Evolutionary conservation across 2,888 invertebrate species (phyloP), one percentile per base, ranked within the genome.

Genomic region (Polymixis flavicincta): DNA sequence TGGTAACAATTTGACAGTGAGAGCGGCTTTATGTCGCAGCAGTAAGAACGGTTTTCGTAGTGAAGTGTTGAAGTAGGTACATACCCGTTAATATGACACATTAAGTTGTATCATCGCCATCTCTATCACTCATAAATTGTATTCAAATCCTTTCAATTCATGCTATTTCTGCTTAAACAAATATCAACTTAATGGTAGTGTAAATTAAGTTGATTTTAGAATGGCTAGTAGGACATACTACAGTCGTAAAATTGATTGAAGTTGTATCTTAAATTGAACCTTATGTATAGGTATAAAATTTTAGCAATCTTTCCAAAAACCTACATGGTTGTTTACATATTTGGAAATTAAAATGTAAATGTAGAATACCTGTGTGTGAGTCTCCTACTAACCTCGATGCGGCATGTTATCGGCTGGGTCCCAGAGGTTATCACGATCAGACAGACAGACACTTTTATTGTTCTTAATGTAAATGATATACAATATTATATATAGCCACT

Each of bases 381-480:
- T 64, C 45, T 64, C 8, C 28, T 48, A 48, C n/a, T 48, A 37
- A 13, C 4, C 5, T 48, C 13, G 28, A 22, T 42, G 13, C 54
- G n/a, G 17, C 14, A 17, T 19, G 19, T 60, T 71, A 80, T 80
- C 71, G 45, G n/a, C 6, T 13, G 45, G 25, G 19, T 32, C 25
- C 6, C 50, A 66, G n/a, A 80, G 75, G 81, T 81, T 80, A 75
- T 81, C 80, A 14, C 37, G 22, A 74, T 48, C 52, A 72, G 50
- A 81, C 66, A 54, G 37, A 63, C 79, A 50, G n/a, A 73, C 70
- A 42, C 4, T 25, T 57, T 61, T 64, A 60, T 71, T 68, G 52
- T 71, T 67, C n/a, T 69, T 19, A 48, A 42, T 63, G 2, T 61
- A 22, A 45, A 25, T 48, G 42, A n/a, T 37, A 42, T 66, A 54